Percentiles rank a stretch among this genome's conserved stretches.
These are phyloP conservation scores for Scytalopus superciliaris DNA, from an alignment of 2,113 vertebrate species.

Conservation along the genomic window DNA sequence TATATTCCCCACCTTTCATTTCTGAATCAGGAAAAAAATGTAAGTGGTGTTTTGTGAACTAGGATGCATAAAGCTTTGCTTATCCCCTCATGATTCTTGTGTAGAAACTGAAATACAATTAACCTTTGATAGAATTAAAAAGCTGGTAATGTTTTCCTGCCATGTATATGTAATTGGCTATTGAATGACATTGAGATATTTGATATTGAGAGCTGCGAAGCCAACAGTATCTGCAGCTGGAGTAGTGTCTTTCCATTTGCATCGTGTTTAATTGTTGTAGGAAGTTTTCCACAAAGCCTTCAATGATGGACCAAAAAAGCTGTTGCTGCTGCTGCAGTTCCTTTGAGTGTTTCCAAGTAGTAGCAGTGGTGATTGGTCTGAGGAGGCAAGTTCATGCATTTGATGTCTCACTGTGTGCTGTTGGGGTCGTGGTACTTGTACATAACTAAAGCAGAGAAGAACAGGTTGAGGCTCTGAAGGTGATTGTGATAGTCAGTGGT, in stretches of 20 bases:
- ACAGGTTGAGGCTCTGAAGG: not conserved
- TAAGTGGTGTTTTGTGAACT: not conserved
- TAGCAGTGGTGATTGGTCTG: not conserved
- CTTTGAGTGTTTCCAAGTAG: not conserved
- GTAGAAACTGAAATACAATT: not conserved
- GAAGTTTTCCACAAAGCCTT: not conserved
- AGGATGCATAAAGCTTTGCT: not conserved
- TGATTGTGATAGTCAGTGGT: not conserved
- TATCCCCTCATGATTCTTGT: not conserved
- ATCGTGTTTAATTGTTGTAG: not conserved
- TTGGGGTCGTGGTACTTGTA: not conserved
- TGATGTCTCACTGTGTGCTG: not conserved
- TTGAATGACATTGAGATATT: not conserved
- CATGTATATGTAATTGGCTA: fast-evolving
- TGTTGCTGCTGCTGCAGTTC: not conserved
- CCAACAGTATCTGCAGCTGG: not conserved
- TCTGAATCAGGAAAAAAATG: not conserved
- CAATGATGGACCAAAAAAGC: not conserved
- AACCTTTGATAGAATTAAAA: not conserved
- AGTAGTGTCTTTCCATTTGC: not conserved
- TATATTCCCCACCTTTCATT: not conserved
- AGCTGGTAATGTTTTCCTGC: not conserved
- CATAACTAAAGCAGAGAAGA: not conserved
- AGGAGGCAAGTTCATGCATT: not conserved
- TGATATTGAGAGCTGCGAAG: not conserved